Evolutionary conservation across 2,888 invertebrate genomes (phyloP), one percentile per base, ranked within the genome.

Genomic region (Drosophila stalkeri): DNA sequence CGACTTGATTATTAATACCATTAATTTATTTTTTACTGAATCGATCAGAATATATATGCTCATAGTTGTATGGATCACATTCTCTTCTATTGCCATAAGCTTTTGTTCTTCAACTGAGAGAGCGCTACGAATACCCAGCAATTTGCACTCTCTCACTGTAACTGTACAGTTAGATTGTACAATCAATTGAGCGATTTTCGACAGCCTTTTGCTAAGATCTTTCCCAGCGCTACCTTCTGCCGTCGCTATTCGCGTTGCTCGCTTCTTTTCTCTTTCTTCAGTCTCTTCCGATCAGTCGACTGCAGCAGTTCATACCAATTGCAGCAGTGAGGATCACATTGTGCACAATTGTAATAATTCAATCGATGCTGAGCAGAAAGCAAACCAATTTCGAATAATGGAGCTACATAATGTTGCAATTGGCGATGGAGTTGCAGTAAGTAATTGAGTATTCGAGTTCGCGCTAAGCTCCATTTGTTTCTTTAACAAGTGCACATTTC

Each of bases 361-460:
- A 70, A 54, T 70, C 68, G 72, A 70, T 65, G 57, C 46, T 14
- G 31, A 31, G 31, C 64, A 71, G 62, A 62, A 65, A 47, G 3
- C 41, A 12, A 39, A n/a, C 33, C n/a, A 23, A 43, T 9, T 20
- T 43, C 23, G 43, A 33, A 68, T 46, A 27, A 86, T 90, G 86
- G 86, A 86, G 67, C 62, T 86, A 0, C 75, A 63, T 39, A 88
- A 72, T 73, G 75, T 86, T 20, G 61, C 76, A 18, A 55, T 85
- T 46, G 74, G 71, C 46, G 63, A 82, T 49, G 72, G 56, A 33
- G 59, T 49, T 37, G 5, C 61, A 27, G 86, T 85, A 63, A 82
- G 80, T 82, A 37, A 33, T 69, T 11, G 11, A 59, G 52, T 37
- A 23, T 1, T 14, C 11, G 16, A n/a, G 16, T 23, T 16, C 18